These are phyloP conservation scores for Chrysolina haemoptera DNA, from an alignment of 2,888 invertebrate species.

Conservation along the genomic window DNA sequence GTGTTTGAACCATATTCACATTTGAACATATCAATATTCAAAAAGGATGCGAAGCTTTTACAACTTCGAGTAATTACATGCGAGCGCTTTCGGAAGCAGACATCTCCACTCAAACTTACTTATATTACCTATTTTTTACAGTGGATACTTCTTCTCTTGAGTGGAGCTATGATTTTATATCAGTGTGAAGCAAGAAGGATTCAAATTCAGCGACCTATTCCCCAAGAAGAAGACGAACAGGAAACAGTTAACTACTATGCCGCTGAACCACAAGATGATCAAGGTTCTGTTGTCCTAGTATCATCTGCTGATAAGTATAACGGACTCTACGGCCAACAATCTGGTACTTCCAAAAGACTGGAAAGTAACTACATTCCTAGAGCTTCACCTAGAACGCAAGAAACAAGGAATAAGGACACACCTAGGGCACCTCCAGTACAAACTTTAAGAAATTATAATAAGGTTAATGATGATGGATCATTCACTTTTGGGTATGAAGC, in stretches of 20 bases:
- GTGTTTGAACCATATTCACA: too few species aligned
- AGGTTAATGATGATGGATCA: conserved; percentile 86
- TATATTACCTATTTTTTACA: conserved; percentile 40
- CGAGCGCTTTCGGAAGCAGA: too few species aligned
- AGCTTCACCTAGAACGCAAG: conserved; percentile 54
- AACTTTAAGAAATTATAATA: conserved; percentile 87
- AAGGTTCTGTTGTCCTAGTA: conserved; percentile 66
- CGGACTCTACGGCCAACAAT: conserved; percentile 70
- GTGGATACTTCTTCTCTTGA: conserved; percentile 61
- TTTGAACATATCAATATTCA: too few species aligned
- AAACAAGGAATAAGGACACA: conserved; percentile 73
- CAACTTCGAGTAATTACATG: too few species aligned
- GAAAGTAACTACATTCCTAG: conserved; percentile 66
- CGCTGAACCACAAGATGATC: conserved; percentile 67
- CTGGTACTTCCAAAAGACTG: conserved; percentile 60
- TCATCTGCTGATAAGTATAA: conserved; percentile 63
- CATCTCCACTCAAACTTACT: too few species aligned
- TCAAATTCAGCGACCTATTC: conserved; percentile 71
- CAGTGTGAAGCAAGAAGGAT: conserved; percentile 70
- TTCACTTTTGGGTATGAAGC: conserved; percentile 90
- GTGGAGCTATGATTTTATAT: conserved; percentile 56
- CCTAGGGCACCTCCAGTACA: conserved; percentile 83
- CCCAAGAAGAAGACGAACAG: conserved; percentile 69
- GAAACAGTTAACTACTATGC: conserved; percentile 69
- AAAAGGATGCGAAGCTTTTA: too few species aligned